Conservation (phyloP, 2,888 invertebrate species). For the Drosophila siamana region DNA sequence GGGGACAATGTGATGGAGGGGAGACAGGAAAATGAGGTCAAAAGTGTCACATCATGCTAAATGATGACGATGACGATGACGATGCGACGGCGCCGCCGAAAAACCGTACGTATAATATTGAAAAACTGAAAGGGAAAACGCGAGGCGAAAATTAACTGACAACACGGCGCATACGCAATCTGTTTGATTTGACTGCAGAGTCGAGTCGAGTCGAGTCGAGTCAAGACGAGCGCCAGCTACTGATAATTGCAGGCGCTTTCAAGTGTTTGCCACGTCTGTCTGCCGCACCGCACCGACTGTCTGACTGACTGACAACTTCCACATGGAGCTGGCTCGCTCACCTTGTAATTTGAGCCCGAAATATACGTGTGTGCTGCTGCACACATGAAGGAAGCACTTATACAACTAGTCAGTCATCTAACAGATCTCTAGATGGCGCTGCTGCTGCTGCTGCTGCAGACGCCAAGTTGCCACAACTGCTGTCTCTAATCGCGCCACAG, state of each 20-base stretch:
- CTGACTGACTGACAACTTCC: conserved; percentile 73
- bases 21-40: conserved; percentile 66
- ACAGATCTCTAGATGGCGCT: conserved; percentile 3
- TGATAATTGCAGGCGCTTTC: conserved; percentile 75
- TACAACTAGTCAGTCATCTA: conserved; percentile 71
- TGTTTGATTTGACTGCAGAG: conserved; percentile 13
- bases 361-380: conserved; percentile 38
- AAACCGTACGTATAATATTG: conserved; percentile 28
- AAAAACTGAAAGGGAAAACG: conserved; percentile 35
- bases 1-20: background rate
- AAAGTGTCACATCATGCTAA: conserved; percentile 84
- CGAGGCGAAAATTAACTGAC: conserved; percentile 70
- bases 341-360: conserved; percentile 84
- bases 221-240: conserved; percentile 57
- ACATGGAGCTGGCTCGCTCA: conserved; percentile 72
- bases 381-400: conserved; percentile 82
- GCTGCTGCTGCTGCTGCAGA: conserved; percentile 2
- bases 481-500: conserved; percentile 54
- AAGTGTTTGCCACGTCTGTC: conserved; percentile 47
- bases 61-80: conserved; percentile 80
- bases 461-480: background rate
- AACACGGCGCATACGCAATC: conserved; percentile 73
- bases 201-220: background rate
- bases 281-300: conserved; percentile 15
- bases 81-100: conserved; percentile 48